Evolutionary conservation across 2,113 vertebrate species (phyloP).

Genomic region (Chunga burmeisteri): DNA sequence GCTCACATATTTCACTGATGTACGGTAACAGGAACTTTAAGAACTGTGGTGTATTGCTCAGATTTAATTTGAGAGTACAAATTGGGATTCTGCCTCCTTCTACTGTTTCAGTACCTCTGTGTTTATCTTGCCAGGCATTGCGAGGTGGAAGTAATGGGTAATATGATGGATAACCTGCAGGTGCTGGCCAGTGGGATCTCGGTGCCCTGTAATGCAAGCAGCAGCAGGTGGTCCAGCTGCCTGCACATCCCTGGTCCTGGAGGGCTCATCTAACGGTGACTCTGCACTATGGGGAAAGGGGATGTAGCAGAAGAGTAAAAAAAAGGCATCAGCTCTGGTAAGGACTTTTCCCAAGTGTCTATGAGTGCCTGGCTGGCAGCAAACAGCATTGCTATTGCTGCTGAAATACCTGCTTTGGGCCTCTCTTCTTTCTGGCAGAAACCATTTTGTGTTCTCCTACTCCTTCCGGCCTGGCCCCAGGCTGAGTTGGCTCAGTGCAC

Average conservation of each 20-base stretch:
- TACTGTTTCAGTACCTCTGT: not conserved
- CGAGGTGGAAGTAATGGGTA: too few species aligned
- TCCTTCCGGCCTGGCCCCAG: not conserved
- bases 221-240: not conserved
- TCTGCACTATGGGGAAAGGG: too few species aligned
- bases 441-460: not conserved
- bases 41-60: not conserved
- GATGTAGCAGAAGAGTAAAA: not conserved
- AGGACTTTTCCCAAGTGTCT: not conserved
- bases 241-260: rapidly evolving
- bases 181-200: rapidly evolving
- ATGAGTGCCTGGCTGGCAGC: not conserved
- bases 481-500: rapidly evolving
- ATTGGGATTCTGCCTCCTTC: not conserved
- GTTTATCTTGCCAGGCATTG: not conserved
- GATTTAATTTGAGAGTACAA: not conserved
- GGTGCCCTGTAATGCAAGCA: too few species aligned
- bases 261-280: rapidly evolving
- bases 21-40: rapidly evolving
- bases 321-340: not conserved
- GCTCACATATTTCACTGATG: not conserved
- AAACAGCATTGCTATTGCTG: not conserved
- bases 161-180: not conserved
- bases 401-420: not conserved
- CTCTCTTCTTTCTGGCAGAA: too few species aligned